These are phyloP conservation scores for Homarus gammarus DNA, from an alignment of 2,888 invertebrate genomes.

Conservation along the genomic window DNA sequence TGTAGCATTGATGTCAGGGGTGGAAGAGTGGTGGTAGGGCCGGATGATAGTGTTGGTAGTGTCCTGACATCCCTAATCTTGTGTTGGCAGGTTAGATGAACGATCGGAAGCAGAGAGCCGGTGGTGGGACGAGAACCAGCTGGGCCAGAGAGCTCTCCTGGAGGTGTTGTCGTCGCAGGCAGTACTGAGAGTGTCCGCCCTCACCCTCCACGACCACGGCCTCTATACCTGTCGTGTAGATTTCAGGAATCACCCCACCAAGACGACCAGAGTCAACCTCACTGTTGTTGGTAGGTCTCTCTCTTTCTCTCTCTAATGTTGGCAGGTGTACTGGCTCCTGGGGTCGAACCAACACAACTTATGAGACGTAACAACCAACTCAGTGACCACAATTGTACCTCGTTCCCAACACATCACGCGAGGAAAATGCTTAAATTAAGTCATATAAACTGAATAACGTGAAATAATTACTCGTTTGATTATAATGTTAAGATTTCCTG, in stretches of 20 bases:
- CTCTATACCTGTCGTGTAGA: slow-evolving; percentile 71
- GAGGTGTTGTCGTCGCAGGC: slow-evolving; percentile 50
- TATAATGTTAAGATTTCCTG: no score
- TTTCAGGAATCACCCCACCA: slow-evolving; percentile 65
- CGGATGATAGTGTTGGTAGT: background rate
- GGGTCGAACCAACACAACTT: no score
- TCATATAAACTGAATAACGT: no score
- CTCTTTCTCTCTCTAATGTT: slow-evolving; percentile 7
- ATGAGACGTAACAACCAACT: no score
- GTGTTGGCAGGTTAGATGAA: slow-evolving; percentile 31
- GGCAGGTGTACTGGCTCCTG: no score
- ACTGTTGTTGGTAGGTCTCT: slow-evolving; percentile 59
- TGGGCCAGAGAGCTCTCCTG: slow-evolving; percentile 48
- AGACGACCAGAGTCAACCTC: slow-evolving; percentile 62
- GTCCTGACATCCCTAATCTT: background rate
- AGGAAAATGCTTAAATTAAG: no score
- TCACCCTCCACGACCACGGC: slow-evolving; percentile 46
- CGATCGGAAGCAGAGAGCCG: slow-evolving; percentile 8
- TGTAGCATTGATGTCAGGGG: no score
- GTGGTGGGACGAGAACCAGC: slow-evolving; percentile 27
- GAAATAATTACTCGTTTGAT: no score
- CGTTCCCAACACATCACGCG: no score
- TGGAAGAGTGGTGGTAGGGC: no score
- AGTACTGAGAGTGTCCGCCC: slow-evolving; percentile 30
- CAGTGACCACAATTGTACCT: no score